A percentile compares a stretch with the other conserved stretches of the same genome.
Conservation (phyloP, 1,140 invertebrate genomes). For the Hylaeus anthracinus region DNA sequence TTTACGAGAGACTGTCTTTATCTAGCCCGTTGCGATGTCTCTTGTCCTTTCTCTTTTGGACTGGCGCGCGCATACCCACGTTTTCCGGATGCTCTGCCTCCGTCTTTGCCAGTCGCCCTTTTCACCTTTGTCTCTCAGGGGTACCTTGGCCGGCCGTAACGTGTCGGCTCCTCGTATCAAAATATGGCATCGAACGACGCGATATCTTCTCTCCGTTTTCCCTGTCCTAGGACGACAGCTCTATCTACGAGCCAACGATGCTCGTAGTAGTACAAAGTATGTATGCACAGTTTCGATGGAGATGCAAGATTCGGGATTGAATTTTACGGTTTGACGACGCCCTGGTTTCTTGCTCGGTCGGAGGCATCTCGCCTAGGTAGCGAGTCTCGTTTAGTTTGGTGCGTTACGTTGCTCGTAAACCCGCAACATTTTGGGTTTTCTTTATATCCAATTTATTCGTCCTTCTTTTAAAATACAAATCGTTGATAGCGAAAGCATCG, state of each 20-base stretch:
- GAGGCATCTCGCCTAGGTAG: neutral
- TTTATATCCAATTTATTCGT: too few relatives aligned
- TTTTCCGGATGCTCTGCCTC: neutral
- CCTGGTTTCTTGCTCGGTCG: neutral
- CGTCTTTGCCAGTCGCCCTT: neutral
- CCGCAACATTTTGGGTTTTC: too few relatives aligned
- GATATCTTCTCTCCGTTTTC: constrained; percentile 3
- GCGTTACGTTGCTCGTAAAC: too few relatives aligned
- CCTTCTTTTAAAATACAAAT: constrained; percentile 13
- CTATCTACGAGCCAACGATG: neutral
- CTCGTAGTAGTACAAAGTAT: neutral
- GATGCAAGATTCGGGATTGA: constrained; percentile 42
- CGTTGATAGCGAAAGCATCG: neutral
- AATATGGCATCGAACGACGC: constrained; percentile 58
- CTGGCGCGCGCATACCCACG: neutral
- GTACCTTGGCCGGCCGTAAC: constrained; percentile 27
- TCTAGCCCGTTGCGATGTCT: neutral
- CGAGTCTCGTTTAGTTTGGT: neutral
- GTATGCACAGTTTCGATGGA: neutral
- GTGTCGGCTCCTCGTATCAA: constrained; percentile 61
- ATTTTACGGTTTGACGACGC: constrained; percentile 47
- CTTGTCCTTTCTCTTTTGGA: neutral
- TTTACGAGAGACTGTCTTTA: neutral
- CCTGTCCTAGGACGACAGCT: neutral
- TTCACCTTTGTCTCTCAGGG: constrained; percentile 11